Evolutionary conservation across 2,888 invertebrate genomes (phyloP).

Genomic region (Andrena minutula): DNA sequence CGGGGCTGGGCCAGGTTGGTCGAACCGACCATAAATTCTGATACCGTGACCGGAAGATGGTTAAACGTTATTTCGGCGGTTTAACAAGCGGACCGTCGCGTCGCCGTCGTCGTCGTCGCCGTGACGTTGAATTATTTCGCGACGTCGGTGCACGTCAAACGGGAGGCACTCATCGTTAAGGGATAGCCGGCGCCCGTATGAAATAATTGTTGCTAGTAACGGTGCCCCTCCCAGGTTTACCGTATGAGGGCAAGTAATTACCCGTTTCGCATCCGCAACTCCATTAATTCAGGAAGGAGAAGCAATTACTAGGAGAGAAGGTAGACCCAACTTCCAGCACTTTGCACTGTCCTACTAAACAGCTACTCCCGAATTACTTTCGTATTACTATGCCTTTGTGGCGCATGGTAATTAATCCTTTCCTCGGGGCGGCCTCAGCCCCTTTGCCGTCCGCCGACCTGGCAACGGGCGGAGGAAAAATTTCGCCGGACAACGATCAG

Average conservation of each 20-base stretch:
- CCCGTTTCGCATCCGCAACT: slow-evolving; percentile 52
- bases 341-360: slow-evolving; percentile 50
- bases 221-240: slow-evolving; percentile 42
- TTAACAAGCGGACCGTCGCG: slow-evolving; percentile 17
- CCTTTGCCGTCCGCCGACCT: background rate
- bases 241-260: slow-evolving; percentile 58
- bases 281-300: slow-evolving; percentile 64
- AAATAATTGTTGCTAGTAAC: slow-evolving; percentile 54
- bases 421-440: slow-evolving; percentile 1
- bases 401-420: slow-evolving; percentile 46
- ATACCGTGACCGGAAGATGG: slow-evolving; percentile 34
- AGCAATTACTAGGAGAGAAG: slow-evolving; percentile 59
- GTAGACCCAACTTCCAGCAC: slow-evolving; percentile 50
- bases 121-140: slow-evolving; percentile 32
- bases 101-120: background rate
- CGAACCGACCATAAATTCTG: slow-evolving; percentile 25
- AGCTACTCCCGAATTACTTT: slow-evolving; percentile 60
- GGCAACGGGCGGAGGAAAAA: background rate
- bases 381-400: slow-evolving; percentile 46
- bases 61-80: slow-evolving; percentile 41
- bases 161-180: slow-evolving; percentile 27
- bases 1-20: background rate
- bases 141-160: background rate
- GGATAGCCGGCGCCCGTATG: slow-evolving; percentile 35
- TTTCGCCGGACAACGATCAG: background rate